A percentile compares a stretch with the other conserved stretches of the same genome.
These are phyloP conservation scores for Indri indri DNA, from an alignment of 2,113 vertebrate genomes.

Conservation along the genomic window DNA sequence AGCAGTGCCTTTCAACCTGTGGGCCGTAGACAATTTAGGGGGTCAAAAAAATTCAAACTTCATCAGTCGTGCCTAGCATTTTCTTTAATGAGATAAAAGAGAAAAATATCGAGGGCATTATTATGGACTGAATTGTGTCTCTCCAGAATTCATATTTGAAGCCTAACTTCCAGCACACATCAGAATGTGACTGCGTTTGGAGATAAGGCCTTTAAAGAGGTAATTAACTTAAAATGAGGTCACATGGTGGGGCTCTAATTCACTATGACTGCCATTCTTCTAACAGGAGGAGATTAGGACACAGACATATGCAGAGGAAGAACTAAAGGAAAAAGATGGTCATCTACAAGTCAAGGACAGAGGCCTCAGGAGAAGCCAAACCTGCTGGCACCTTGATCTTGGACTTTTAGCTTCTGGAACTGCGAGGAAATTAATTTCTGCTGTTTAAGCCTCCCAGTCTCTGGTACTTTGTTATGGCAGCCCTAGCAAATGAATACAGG, in stretches of 20 bases:
- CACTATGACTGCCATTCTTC: neutral
- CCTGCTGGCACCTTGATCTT: neutral
- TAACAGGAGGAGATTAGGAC: neutral
- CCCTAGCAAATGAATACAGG: neutral
- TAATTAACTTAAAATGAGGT: slow-evolving; percentile 2
- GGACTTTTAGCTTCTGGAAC: neutral
- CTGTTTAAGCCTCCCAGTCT: no score
- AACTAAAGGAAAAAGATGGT: no score
- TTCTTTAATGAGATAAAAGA: slow-evolving; percentile 4
- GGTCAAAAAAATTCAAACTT: neutral
- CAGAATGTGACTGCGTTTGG: neutral
- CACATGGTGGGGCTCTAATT: neutral
- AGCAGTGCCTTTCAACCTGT: neutral
- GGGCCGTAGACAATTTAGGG: neutral
- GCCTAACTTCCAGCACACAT: neutral
- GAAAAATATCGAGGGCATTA: neutral
- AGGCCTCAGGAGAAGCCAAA: neutral
- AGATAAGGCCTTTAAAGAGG: neutral
- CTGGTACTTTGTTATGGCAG: neutral
- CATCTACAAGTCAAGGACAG: neutral
- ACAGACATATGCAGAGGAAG: neutral
- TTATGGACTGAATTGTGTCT: neutral
- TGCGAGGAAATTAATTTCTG: neutral
- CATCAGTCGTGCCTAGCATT: neutral
- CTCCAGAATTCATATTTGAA: neutral